Conservation (phyloP, 2,113 vertebrate species). For the Sander vitreus region DNA sequence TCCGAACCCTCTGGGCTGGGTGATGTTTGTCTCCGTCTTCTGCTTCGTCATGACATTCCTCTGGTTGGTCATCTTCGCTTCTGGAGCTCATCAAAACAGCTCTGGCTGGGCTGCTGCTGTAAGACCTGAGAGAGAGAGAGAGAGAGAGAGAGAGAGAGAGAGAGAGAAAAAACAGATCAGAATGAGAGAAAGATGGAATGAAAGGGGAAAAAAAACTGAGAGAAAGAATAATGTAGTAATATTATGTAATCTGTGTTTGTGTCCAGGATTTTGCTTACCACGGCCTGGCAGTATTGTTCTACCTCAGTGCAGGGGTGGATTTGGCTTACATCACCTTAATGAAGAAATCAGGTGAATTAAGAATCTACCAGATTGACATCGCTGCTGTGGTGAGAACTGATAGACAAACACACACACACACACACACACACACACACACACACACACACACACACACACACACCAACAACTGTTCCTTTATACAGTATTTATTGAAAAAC, state of each 20-base stretch:
- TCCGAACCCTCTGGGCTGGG: slow-evolving; percentile 83
- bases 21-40: slow-evolving; percentile 90
- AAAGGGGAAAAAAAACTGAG: rapidly evolving
- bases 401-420: too few species aligned
- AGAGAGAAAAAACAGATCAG: background rate
- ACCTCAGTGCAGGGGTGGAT: slow-evolving; percentile 85
- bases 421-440: too few species aligned
- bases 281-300: slow-evolving; percentile 83
- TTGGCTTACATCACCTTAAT: slow-evolving; percentile 64
- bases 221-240: background rate
- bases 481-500: background rate
- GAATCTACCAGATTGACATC: slow-evolving; percentile 83
- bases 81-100: slow-evolving; percentile 76
- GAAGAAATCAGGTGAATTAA: rapidly evolving
- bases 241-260: slow-evolving; percentile 20
- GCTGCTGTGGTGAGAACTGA: slow-evolving; percentile 86
- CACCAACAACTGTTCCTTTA: background rate
- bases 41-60: slow-evolving; percentile 86
- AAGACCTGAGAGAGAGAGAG: slow-evolving; percentile 56
- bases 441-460: too few species aligned
- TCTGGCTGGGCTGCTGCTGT: slow-evolving; percentile 84
- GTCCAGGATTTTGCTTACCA: slow-evolving; percentile 86
- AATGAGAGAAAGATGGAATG: background rate
- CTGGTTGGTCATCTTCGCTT: slow-evolving; percentile 81
- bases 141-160: background rate